These are phyloP conservation scores for Sphenodon punctatus DNA, from an alignment of 2,797 vertebrate species.

Conservation along the genomic window DNA sequence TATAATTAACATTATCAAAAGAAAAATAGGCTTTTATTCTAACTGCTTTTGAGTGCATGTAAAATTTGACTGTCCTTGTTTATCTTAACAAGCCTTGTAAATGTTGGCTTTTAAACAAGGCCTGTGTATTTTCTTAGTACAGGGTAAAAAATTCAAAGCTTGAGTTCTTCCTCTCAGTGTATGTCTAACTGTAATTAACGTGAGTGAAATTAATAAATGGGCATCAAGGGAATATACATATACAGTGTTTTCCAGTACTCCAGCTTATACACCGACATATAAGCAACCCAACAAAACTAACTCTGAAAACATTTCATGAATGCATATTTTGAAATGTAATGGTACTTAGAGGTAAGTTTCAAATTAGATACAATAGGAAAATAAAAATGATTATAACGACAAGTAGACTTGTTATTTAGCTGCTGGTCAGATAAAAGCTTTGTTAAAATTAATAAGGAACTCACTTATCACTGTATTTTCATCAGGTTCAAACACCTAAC, in stretches of 20 bases:
- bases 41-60: neutral
- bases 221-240: neutral
- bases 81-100: neutral
- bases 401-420: constrained; percentile 71
- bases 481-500: constrained; percentile 81
- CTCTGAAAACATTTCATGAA: constrained; percentile 3
- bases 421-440: constrained; percentile 78
- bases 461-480: constrained; percentile 86
- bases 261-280: neutral
- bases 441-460: constrained; percentile 74
- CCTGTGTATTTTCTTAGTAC: neutral
- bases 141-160: neutral
- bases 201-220: neutral
- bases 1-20: neutral
- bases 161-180: neutral
- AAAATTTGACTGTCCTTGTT: neutral
- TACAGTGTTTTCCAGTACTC: neutral
- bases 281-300: neutral
- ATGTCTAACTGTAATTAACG: neutral
- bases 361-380: neutral
- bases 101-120: neutral
- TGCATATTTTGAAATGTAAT: constrained; percentile 42
- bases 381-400: constrained; percentile 48
- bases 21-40: neutral
- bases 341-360: constrained; percentile 23